A percentile compares a stretch with the other conserved stretches of the same genome.
Evolutionary conservation across 2,113 vertebrate genomes (phyloP).

Genomic region (Gopherus evgoodei): DNA sequence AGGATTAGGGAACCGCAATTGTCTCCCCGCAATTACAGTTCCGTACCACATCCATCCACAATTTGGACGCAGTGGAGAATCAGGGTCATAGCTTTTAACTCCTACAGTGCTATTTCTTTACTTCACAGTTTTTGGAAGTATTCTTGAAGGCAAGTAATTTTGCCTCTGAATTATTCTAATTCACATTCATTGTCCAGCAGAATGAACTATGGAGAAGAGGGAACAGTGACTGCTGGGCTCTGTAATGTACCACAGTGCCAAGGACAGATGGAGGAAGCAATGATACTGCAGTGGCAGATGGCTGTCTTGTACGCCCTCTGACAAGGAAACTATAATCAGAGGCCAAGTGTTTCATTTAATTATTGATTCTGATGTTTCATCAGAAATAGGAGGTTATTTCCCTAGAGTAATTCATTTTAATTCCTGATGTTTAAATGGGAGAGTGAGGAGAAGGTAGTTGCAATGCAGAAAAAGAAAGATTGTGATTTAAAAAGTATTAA

Average conservation of each 20-base stretch:
- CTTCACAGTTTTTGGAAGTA: neutral
- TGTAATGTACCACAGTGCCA: neutral
- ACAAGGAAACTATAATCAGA: neutral
- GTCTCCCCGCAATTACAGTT: neutral
- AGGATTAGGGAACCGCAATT: neutral
- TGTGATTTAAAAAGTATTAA: neutral
- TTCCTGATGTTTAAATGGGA: neutral
- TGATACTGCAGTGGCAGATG: neutral
- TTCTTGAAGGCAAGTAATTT: accelerated
- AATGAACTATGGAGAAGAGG: neutral
- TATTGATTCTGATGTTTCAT: neutral
- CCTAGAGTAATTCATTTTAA: neutral
- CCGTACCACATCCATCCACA: accelerated
- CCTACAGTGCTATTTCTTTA: neutral
- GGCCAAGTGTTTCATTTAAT: neutral
- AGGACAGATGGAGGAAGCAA: constrained; percentile 13
- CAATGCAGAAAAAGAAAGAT: neutral
- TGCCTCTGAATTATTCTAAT: neutral
- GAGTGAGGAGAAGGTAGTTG: neutral
- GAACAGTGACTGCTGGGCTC: neutral
- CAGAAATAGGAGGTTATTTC: neutral
- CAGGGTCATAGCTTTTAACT: neutral
- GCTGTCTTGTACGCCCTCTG: neutral
- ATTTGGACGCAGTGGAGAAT: neutral
- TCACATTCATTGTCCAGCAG: neutral